phyloP scores from a whole-genome alignment of 37 sponge, comb jelly and placozoan species.

The Spongilla lacustris region DNA sequence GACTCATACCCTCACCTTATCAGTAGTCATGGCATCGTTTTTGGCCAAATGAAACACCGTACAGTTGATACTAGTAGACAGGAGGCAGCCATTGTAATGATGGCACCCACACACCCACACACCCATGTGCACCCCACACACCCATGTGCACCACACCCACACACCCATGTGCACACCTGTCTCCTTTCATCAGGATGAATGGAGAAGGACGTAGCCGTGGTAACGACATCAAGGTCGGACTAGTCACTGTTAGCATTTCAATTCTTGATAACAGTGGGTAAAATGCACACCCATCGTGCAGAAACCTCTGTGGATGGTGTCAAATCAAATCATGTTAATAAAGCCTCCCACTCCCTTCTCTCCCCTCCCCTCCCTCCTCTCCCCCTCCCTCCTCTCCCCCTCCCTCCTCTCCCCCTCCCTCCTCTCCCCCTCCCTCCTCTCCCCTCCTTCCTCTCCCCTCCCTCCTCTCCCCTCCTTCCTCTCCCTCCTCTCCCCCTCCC shows the following conservation, averaged over 20 bases:
- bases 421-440: no score
- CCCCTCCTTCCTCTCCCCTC: background rate
- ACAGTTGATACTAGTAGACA: background rate
- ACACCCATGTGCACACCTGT: constrained; percentile 2
- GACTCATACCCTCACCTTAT: background rate
- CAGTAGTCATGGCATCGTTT: background rate
- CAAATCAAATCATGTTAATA: no score
- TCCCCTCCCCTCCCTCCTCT: background rate
- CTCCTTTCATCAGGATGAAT: background rate
- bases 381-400: no score
- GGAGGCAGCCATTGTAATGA: background rate
- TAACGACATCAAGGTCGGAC: background rate
- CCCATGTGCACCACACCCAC: background rate
- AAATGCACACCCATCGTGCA: constrained; percentile 16
- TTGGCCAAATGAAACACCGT: background rate
- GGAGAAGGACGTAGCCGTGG: background rate
- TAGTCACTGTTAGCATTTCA: background rate
- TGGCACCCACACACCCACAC: background rate
- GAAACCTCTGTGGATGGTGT: background rate
- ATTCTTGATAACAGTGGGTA: background rate
- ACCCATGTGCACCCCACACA: background rate
- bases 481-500: no score
- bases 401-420: no score
- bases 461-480: background rate
- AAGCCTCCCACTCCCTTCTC: no score